Evolutionary conservation across 2,797 vertebrate species (phyloP).

Genomic region (Nannoperca australis): DNA sequence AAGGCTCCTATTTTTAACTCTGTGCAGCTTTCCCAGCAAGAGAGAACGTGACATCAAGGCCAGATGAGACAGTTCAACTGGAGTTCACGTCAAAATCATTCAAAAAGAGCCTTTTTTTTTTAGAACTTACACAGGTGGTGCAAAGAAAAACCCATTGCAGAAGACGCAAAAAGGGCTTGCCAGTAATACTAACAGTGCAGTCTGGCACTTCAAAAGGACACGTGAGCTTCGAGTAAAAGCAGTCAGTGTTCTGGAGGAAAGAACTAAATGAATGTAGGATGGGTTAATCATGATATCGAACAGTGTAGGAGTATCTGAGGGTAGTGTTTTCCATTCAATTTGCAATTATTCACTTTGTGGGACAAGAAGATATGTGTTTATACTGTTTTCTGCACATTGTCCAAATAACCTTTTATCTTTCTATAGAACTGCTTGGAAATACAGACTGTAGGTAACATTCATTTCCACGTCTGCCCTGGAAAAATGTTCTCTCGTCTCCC

Average conservation of each 20-base stretch:
- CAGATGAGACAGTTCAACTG: neutral
- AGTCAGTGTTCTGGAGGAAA: slow-evolving; percentile 4
- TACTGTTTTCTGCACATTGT: neutral
- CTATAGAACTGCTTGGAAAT: slow-evolving; percentile 3
- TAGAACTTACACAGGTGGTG: neutral
- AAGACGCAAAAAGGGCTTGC: neutral
- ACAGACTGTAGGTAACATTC: slow-evolving; percentile 36
- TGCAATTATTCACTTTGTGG: neutral
- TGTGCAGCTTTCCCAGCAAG: slow-evolving; percentile 11
- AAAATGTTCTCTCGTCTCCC: neutral
- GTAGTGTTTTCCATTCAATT: neutral
- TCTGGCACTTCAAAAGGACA: neutral
- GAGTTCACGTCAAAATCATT: neutral
- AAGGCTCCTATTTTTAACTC: slow-evolving; percentile 43
- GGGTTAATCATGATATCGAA: neutral
- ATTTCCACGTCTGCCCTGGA: slow-evolving; percentile 6
- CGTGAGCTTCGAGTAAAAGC: neutral
- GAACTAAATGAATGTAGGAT: neutral
- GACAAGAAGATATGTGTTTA: slow-evolving; percentile 1
- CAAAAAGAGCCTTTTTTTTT: slow-evolving; percentile 4
- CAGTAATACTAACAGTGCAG: neutral
- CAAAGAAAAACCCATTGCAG: neutral
- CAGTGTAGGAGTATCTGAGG: neutral
- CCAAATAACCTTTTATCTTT: neutral
- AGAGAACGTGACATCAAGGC: neutral